phyloP scores from a whole-genome alignment of 2,113 vertebrate species.

The Cyprinodon variegatus region DNA sequence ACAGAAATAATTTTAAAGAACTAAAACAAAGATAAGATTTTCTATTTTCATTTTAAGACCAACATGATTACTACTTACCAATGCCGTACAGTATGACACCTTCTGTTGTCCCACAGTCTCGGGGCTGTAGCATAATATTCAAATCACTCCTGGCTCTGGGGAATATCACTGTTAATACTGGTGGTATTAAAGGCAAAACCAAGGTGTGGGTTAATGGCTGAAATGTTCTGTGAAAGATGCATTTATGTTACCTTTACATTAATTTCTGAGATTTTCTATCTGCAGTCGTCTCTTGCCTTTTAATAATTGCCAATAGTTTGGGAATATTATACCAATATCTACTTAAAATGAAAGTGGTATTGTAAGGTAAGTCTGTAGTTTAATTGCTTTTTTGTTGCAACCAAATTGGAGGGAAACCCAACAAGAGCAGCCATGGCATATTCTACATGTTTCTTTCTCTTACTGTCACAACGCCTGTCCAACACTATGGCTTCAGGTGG shows the following conservation, averaged over 20 bases:
- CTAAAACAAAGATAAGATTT: too few relatives aligned
- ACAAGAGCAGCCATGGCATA: background rate
- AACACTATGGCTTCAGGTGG: conserved; percentile 60
- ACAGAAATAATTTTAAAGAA: too few relatives aligned
- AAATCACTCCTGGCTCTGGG: background rate
- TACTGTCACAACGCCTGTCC: conserved; percentile 43
- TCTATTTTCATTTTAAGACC: too few relatives aligned
- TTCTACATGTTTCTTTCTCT: conserved; percentile 34
- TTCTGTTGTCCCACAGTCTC: too few relatives aligned
- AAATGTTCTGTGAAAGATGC: background rate
- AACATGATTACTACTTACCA: too few relatives aligned
- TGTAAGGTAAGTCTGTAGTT: background rate
- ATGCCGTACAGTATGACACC: too few relatives aligned
- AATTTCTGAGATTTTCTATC: background rate
- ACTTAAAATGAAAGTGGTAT: background rate
- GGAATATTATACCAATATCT: background rate
- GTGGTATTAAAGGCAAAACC: background rate
- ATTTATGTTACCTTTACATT: background rate
- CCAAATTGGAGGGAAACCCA: conserved; percentile 1
- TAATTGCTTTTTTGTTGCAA: background rate
- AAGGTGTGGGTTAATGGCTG: background rate
- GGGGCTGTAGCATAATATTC: background rate
- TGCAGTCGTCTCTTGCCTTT: background rate
- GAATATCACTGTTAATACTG: background rate
- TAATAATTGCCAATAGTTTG: background rate